Evolutionary conservation across 2,888 invertebrate species (phyloP).

Genomic region (Meteorus colon): DNA sequence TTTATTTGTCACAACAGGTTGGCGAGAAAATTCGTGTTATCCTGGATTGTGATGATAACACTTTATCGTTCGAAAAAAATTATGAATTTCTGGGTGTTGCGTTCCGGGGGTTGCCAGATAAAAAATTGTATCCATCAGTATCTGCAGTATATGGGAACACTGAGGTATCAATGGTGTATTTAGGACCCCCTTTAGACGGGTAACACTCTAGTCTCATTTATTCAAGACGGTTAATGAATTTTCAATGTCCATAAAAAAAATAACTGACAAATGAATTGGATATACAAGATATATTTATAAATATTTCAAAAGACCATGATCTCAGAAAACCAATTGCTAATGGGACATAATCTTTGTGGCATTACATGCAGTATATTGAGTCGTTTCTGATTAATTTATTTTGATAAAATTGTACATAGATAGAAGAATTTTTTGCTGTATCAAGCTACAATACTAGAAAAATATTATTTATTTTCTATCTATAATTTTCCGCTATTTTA

Average conservation of each 20-base stretch:
- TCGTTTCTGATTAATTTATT: conserved; percentile 8
- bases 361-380: background rate
- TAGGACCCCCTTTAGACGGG: conserved; percentile 97
- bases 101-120: conserved; percentile 95
- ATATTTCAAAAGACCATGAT: background rate
- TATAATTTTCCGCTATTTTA: conserved; percentile 8
- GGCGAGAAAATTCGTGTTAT: conserved; percentile 98
- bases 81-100: conserved; percentile 99
- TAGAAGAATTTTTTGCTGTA: background rate
- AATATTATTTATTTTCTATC: background rate
- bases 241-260: background rate
- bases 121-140: conserved; percentile 94
- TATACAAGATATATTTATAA: background rate
- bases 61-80: conserved; percentile 97
- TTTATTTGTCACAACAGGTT: conserved; percentile 77
- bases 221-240: background rate
- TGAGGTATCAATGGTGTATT: conserved; percentile 99
- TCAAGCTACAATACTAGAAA: conserved; percentile 1
- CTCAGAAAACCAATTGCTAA: background rate
- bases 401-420: conserved; percentile 17
- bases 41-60: conserved; percentile 97
- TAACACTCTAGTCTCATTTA: conserved; percentile 74
- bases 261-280: background rate
- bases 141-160: conserved; percentile 99
- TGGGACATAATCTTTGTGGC: background rate